Evolutionary conservation across 2,888 invertebrate species (phyloP).

Genomic region (Ptilodon capucinus): DNA sequence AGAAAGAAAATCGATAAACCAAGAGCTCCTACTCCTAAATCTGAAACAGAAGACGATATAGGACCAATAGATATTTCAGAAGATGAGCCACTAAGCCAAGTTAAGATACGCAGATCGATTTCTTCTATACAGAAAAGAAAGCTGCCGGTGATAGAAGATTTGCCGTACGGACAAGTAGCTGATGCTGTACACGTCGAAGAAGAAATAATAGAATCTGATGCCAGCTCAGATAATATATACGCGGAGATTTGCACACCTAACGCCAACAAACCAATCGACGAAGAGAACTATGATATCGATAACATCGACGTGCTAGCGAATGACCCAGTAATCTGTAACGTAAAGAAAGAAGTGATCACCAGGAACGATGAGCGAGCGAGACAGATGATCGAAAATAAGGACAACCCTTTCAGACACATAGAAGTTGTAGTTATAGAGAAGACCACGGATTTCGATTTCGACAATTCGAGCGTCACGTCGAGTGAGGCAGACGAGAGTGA

Average conservation of each 20-base stretch:
- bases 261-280: slow-evolving; percentile 60
- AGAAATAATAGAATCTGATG: slow-evolving; percentile 70
- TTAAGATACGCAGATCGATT: slow-evolving; percentile 79
- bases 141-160: slow-evolving; percentile 83
- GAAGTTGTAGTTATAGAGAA: slow-evolving; percentile 81
- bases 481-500: slow-evolving; percentile 70
- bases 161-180: slow-evolving; percentile 87
- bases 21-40: slow-evolving; percentile 75
- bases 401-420: slow-evolving; percentile 76
- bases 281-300: slow-evolving; percentile 64
- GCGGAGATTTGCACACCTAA: slow-evolving; percentile 85
- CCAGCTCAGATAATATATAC: slow-evolving; percentile 85
- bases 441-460: slow-evolving; percentile 74
- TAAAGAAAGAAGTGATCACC: slow-evolving; percentile 75
- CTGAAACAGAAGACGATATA: slow-evolving; percentile 67
- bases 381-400: slow-evolving; percentile 72
- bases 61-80: slow-evolving; percentile 68
- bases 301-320: slow-evolving; percentile 72
- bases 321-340: slow-evolving; percentile 76
- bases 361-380: slow-evolving; percentile 74
- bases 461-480: slow-evolving; percentile 70
- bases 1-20: slow-evolving; percentile 78
- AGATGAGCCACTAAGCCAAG: slow-evolving; percentile 64
- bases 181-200: slow-evolving; percentile 82
- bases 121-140: slow-evolving; percentile 80